Evolutionary conservation across 2,888 invertebrate genomes (phyloP).

Genomic region (Myopa testacea): DNA sequence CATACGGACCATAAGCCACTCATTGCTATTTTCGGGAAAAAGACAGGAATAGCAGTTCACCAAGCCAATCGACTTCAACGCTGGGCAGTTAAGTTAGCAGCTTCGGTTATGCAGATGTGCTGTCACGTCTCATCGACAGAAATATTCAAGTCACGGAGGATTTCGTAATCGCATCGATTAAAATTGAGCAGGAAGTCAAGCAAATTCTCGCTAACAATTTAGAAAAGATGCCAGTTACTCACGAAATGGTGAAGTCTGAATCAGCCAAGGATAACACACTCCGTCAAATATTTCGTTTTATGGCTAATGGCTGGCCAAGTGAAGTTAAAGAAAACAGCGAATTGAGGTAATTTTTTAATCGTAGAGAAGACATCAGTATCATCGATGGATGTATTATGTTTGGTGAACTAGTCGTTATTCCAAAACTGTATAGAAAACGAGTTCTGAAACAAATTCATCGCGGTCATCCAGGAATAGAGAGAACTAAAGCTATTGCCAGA

Average conservation of each 20-base stretch:
- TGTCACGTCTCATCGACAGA: slow-evolving; percentile 42
- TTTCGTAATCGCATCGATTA: slow-evolving; percentile 40
- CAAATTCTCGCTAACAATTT: slow-evolving; percentile 26
- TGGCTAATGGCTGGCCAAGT: slow-evolving; percentile 40
- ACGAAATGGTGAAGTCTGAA: slow-evolving; percentile 42
- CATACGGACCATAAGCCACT: slow-evolving; percentile 24
- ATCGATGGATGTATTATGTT: slow-evolving; percentile 44
- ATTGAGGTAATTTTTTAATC: slow-evolving; percentile 41
- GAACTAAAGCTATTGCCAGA: slow-evolving; percentile 54
- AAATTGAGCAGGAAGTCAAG: slow-evolving; percentile 38
- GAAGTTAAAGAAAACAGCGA: slow-evolving; percentile 24
- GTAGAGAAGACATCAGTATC: slow-evolving; percentile 43
- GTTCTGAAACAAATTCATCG: slow-evolving; percentile 50
- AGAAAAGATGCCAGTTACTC: slow-evolving; percentile 39
- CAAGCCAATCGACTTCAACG: too few relatives aligned
- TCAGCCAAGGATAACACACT: slow-evolving; percentile 34
- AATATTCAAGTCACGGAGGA: slow-evolving; percentile 24
- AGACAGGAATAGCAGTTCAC: too few relatives aligned
- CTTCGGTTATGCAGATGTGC: slow-evolving; percentile 47
- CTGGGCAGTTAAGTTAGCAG: slow-evolving; percentile 24
- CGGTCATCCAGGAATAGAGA: slow-evolving; percentile 47
- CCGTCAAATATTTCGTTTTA: slow-evolving; percentile 36
- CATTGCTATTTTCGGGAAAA: too few relatives aligned
- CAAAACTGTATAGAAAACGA: slow-evolving; percentile 40
- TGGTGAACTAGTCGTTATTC: slow-evolving; percentile 44